Percentiles rank a stretch among this genome's conserved stretches.
Evolutionary conservation across 2,888 invertebrate species (phyloP).

Genomic region (Beris morrisii): DNA sequence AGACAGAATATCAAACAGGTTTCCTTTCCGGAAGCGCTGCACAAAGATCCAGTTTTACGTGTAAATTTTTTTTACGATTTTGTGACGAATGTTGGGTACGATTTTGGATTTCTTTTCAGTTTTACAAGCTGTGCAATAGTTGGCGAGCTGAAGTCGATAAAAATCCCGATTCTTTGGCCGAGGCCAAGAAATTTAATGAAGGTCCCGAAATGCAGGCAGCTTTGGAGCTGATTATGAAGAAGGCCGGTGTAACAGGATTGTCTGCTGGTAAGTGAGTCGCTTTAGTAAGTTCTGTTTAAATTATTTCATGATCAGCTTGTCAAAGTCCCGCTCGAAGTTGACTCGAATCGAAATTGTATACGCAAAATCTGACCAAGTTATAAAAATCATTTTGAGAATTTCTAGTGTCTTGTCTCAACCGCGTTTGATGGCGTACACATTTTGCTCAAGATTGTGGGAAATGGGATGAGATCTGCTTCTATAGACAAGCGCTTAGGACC

Average conservation of each 20-base stretch:
- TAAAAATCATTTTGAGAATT: no score
- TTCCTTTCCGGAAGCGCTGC: constrained; percentile 65
- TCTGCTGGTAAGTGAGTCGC: constrained; percentile 43
- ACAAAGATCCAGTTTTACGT: constrained; percentile 68
- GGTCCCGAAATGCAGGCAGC: constrained; percentile 61
- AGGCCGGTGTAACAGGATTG: constrained; percentile 66
- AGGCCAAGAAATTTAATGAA: constrained; percentile 60
- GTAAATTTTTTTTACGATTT: constrained; percentile 54
- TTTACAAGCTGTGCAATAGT: constrained; percentile 74
- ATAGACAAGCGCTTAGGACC: no score
- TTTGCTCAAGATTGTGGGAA: no score
- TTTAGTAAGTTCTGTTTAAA: background rate
- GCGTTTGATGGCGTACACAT: no score
- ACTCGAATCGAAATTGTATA: no score
- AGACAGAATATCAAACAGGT: constrained; percentile 63
- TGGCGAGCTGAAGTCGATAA: constrained; percentile 72
- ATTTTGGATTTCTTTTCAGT: constrained; percentile 58
- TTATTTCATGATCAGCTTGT: background rate
- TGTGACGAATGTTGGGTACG: background rate
- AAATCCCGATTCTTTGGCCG: constrained; percentile 64
- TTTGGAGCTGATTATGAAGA: constrained; percentile 57
- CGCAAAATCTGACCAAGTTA: no score
- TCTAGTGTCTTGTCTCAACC: no score
- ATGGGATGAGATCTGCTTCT: no score
- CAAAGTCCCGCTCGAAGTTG: no score